These are phyloP conservation scores for Acrocera orbiculus DNA, from an alignment of 2,888 invertebrate genomes.

Conservation along the genomic window DNA sequence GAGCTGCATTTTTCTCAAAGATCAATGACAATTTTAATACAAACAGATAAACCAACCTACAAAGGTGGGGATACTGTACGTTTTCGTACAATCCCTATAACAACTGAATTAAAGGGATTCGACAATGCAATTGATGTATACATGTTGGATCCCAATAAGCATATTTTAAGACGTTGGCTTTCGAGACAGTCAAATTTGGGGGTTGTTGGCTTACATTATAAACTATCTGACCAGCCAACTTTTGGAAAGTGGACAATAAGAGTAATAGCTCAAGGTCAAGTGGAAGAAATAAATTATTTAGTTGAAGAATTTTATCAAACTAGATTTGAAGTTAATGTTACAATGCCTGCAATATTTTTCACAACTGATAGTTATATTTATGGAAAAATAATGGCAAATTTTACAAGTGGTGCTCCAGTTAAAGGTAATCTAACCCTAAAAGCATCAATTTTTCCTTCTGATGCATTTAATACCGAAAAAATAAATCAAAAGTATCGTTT, in stretches of 20 bases:
- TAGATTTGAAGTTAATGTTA: slow-evolving; percentile 84
- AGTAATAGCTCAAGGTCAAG: slow-evolving; percentile 74
- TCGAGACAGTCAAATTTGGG: slow-evolving; percentile 85
- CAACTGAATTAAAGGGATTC: slow-evolving; percentile 79
- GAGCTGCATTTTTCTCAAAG: slow-evolving; percentile 67
- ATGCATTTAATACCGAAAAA: slow-evolving; percentile 38
- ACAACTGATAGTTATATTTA: slow-evolving; percentile 67
- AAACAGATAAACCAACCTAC: slow-evolving; percentile 87
- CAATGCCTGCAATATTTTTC: slow-evolving; percentile 88
- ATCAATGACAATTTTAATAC: slow-evolving; percentile 90
- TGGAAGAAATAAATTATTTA: slow-evolving; percentile 67
- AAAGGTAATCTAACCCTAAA: slow-evolving; percentile 73
- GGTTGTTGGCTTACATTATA: slow-evolving; percentile 81
- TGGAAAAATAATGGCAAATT: slow-evolving; percentile 85
- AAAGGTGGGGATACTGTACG: slow-evolving; percentile 81
- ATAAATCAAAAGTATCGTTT: slow-evolving; percentile 36
- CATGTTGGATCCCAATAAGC: slow-evolving; percentile 74
- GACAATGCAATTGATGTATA: slow-evolving; percentile 82
- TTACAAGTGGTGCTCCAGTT: slow-evolving; percentile 84
- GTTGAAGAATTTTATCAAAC: slow-evolving; percentile 95
- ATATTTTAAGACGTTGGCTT: slow-evolving; percentile 82
- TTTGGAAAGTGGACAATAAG: slow-evolving; percentile 85
- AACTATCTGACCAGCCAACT: slow-evolving; percentile 76
- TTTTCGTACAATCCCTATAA: slow-evolving; percentile 83
- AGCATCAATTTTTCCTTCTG: slow-evolving; percentile 57